phyloP scores from a whole-genome alignment of 2,797 vertebrate genomes.

The Pseudocheirus occidentalis region DNA sequence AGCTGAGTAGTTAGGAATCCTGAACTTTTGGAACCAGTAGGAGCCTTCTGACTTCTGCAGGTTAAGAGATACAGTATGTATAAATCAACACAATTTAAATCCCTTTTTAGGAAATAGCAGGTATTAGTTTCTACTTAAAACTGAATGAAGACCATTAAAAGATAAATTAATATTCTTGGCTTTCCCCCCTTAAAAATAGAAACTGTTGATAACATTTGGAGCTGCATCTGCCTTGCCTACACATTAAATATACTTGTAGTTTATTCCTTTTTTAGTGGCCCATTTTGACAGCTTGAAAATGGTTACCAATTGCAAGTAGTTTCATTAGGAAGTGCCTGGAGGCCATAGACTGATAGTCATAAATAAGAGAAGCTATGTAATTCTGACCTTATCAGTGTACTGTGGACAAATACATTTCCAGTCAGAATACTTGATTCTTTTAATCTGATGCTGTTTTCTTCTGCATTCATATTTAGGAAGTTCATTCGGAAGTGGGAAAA shows the following conservation, averaged over 20 bases:
- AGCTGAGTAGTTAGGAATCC: neutral
- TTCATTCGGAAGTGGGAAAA: neutral
- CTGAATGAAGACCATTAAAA: neutral
- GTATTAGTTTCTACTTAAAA: neutral
- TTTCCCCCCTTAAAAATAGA: neutral
- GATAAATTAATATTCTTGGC: neutral
- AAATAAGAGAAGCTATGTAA: conserved; percentile 64
- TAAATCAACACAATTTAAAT: neutral
- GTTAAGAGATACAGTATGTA: neutral
- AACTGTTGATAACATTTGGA: neutral
- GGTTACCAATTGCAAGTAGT: conserved; percentile 66
- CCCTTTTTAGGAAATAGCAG: neutral
- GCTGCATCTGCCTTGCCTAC: conserved; percentile 14
- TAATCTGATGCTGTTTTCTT: conserved; percentile 56
- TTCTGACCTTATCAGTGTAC: conserved; percentile 65
- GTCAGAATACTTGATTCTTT: conserved; percentile 35
- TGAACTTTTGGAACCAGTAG: neutral
- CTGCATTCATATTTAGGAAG: conserved; percentile 61
- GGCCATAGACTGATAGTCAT: conserved; percentile 64
- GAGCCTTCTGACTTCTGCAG: neutral
- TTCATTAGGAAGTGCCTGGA: conserved; percentile 75
- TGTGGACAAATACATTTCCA: conserved; percentile 53
- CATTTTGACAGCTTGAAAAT: conserved; percentile 74
- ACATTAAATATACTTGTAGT: conserved; percentile 52
- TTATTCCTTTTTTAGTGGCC: conserved; percentile 62